These are phyloP conservation scores for Ectropis grisescens DNA, from an alignment of 1,140 invertebrate genomes.

Conservation along the genomic window DNA sequence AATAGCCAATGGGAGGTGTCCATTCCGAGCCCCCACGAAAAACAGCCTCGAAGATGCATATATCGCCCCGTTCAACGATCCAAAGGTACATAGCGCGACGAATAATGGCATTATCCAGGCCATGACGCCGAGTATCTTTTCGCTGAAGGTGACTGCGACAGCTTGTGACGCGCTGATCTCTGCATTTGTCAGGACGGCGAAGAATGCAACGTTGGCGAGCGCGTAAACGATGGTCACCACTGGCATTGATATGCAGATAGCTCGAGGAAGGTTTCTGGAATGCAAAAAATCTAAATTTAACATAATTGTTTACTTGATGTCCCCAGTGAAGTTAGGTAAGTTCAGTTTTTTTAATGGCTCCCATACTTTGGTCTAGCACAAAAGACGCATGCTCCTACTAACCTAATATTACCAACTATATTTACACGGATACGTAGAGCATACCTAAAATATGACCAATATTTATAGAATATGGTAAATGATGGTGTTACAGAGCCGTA, in stretches of 20 bases:
- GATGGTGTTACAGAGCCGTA: too few relatives aligned
- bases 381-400: too few relatives aligned
- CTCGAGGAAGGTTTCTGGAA: conserved; percentile 88
- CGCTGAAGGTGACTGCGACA: conserved; percentile 92
- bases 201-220: conserved; percentile 92
- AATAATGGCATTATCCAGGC: conserved; percentile 92
- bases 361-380: too few relatives aligned
- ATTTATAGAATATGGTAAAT: too few relatives aligned
- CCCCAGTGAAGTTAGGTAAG: too few relatives aligned
- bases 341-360: too few relatives aligned
- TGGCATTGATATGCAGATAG: conserved; percentile 93
- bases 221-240: conserved; percentile 91
- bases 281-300: too few relatives aligned
- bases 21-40: conserved; percentile 93
- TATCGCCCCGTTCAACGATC: conserved; percentile 89
- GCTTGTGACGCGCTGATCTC: conserved; percentile 88
- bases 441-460: too few relatives aligned
- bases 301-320: too few relatives aligned
- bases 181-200: conserved; percentile 84
- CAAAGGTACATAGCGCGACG: conserved; percentile 90
- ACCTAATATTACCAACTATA: too few relatives aligned
- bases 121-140: conserved; percentile 82
- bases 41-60: conserved; percentile 90
- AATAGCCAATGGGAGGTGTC: conserved; percentile 89
- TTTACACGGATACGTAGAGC: too few relatives aligned